These are phyloP conservation scores for Alauda arvensis DNA, from an alignment of 2,797 vertebrate genomes.

Conservation along the genomic window DNA sequence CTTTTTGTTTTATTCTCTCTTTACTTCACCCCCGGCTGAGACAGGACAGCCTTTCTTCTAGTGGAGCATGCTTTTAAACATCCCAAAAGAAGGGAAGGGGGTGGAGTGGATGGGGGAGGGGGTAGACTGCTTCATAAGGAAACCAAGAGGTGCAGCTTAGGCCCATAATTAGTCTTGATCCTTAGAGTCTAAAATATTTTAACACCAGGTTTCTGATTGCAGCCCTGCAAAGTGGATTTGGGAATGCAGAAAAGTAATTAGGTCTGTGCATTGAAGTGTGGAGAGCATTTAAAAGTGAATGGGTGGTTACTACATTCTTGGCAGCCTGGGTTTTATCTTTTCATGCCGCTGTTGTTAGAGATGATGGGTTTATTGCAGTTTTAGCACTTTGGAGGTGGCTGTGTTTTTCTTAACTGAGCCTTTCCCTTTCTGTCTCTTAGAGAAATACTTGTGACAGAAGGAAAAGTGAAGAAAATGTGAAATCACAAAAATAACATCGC, in stretches of 20 bases:
- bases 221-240: slow-evolving; percentile 80
- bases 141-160: slow-evolving; percentile 80
- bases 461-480: slow-evolving; percentile 60
- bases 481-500: slow-evolving; percentile 44
- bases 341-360: slow-evolving; percentile 90
- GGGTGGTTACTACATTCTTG: slow-evolving; percentile 90
- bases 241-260: slow-evolving; percentile 94
- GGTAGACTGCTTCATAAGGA: slow-evolving; percentile 37
- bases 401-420: slow-evolving; percentile 75
- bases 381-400: slow-evolving; percentile 90
- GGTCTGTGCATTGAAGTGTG: slow-evolving; percentile 94
- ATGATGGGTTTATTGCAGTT: slow-evolving; percentile 98
- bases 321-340: slow-evolving; percentile 84
- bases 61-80: slow-evolving; percentile 80
- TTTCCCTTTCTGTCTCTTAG: slow-evolving; percentile 69
- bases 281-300: slow-evolving; percentile 98
- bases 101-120: slow-evolving; percentile 61
- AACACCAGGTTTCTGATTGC: slow-evolving; percentile 83
- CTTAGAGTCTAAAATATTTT: slow-evolving; percentile 83
- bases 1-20: slow-evolving; percentile 82
- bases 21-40: slow-evolving; percentile 80
- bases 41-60: slow-evolving; percentile 80
- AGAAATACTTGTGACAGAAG: slow-evolving; percentile 58
- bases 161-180: slow-evolving; percentile 84
- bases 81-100: slow-evolving; percentile 77